Evolutionary conservation across 2,888 invertebrate species (phyloP), one percentile per base, ranked within the genome.

Genomic region (Anagyrus pseudococci): DNA sequence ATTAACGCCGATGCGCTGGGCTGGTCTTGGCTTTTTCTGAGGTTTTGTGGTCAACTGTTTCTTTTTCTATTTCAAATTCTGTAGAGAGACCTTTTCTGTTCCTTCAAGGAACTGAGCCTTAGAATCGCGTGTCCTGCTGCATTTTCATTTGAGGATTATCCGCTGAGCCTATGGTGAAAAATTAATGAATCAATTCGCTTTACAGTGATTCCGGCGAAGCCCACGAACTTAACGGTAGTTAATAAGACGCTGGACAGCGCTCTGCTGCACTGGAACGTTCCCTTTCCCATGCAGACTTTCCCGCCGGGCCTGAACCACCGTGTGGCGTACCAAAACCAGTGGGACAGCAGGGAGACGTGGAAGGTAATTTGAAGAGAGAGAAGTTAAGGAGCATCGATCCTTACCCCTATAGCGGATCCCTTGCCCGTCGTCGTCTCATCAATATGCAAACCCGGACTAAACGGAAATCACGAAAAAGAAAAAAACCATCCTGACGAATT

Each of bases 321-420:
- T 68, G 77, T 87, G n/a, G 76, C 81, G 44, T 86, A 85, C 75
- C 83, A 83, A 59, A 83, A 83, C 62, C 82, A 83, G 61, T 83
- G 82, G 79, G 82, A 82, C 67, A 70, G 73, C n/a, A 74, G 75
- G 62, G 75, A 80, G 17, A 68, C 68, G 41, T 85, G 85, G 85
- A 69, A 77, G 74, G 83, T 82, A 74, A 82, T 83, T 1, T 22
- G 20, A 48, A 1, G 4, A 3, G 4, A 20, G 41, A 15, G 17
- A 20, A 20, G 17, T 43, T n/a, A 13, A 25, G 13, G 7, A 33
- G 40, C 44, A 22, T n/a, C 20, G 29, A 20, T 29, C 3, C 10
- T 59, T 44, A 53, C 33, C 22, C 44, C 48, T 23, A 4, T 19
- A 23, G n/a, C 50, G 22, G n/a, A 41, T 60, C 41, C 46, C 40